Evolutionary conservation across 2,113 vertebrate species (phyloP).

Genomic region (Hemiscyllium ocellatum): DNA sequence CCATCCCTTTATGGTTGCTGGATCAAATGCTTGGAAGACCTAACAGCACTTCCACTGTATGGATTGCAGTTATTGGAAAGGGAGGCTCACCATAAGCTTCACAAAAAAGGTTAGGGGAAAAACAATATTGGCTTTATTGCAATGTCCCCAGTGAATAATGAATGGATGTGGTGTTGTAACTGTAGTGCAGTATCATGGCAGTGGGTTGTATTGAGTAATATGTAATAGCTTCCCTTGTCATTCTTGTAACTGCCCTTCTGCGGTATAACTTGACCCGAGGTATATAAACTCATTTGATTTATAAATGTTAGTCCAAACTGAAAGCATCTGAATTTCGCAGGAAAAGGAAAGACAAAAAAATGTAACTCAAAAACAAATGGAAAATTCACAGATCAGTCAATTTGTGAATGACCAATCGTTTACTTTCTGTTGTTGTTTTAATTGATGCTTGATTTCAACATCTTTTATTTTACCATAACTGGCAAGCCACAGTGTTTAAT

Average conservation of each 20-base stretch:
- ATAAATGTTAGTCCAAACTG: background rate
- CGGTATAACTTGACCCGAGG: background rate
- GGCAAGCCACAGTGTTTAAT: background rate
- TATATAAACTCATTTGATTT: background rate
- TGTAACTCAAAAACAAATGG: background rate
- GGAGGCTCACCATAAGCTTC: too few relatives aligned
- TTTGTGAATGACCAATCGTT: background rate
- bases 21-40: too few relatives aligned
- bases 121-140: too few relatives aligned
- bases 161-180: background rate
- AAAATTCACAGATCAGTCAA: background rate
- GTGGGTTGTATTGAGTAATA: background rate
- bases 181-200: background rate
- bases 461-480: background rate
- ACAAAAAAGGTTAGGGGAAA: too few relatives aligned
- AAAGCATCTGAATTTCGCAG: background rate
- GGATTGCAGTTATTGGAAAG: too few relatives aligned
- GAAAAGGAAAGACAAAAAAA: background rate
- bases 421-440: background rate
- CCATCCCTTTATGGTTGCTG: too few relatives aligned
- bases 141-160: too few relatives aligned
- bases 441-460: too few relatives aligned
- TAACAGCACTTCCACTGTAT: too few relatives aligned
- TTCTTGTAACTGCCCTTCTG: background rate
- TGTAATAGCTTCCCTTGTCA: background rate